A percentile compares a stretch with the other conserved stretches of the same genome.
Conservation (phyloP, 1,140 invertebrate genomes). For the Anagrus nilaparvatae region DNA sequence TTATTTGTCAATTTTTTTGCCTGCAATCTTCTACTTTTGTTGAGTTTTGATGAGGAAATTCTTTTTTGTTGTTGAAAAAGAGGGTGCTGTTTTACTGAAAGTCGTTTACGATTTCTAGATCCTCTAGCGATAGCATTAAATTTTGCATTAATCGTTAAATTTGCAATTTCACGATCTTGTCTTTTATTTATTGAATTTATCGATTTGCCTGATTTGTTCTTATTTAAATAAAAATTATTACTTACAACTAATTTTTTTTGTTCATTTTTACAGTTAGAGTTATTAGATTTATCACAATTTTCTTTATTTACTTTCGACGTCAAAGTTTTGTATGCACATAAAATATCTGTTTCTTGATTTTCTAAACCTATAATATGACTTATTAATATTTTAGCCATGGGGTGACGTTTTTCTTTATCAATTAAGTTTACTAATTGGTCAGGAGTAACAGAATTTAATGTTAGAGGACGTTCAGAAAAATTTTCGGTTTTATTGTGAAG, state of each 20-base stretch:
- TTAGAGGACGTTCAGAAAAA: neutral
- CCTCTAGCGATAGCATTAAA: slow-evolving; percentile 25
- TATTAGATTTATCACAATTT: slow-evolving; percentile 4
- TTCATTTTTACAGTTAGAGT: slow-evolving; percentile 15
- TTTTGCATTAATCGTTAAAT: slow-evolving; percentile 33
- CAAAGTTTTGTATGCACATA: slow-evolving; percentile 24
- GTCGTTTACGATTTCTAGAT: slow-evolving; percentile 23
- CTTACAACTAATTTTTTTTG: slow-evolving; percentile 12
- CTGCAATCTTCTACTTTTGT: neutral
- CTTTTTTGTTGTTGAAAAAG: neutral
- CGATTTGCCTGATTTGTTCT: slow-evolving; percentile 12
- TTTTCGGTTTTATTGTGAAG: slow-evolving; percentile 10
- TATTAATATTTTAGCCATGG: slow-evolving; percentile 35
- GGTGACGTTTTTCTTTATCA: slow-evolving; percentile 30
- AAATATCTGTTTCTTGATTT: slow-evolving; percentile 22
- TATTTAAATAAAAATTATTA: slow-evolving; percentile 14
- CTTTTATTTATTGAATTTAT: slow-evolving; percentile 18
- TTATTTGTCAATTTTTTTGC: neutral
- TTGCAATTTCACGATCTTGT: slow-evolving; percentile 28
- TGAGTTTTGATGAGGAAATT: neutral
- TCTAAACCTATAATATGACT: slow-evolving; percentile 34
- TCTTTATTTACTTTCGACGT: slow-evolving; percentile 15
- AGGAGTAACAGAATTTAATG: slow-evolving; percentile 26
- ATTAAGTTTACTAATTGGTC: slow-evolving; percentile 34
- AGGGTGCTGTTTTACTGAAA: slow-evolving; percentile 14